Conservation (phyloP, 2,113 vertebrate species). For the Crotophaga sulcirostris region DNA sequence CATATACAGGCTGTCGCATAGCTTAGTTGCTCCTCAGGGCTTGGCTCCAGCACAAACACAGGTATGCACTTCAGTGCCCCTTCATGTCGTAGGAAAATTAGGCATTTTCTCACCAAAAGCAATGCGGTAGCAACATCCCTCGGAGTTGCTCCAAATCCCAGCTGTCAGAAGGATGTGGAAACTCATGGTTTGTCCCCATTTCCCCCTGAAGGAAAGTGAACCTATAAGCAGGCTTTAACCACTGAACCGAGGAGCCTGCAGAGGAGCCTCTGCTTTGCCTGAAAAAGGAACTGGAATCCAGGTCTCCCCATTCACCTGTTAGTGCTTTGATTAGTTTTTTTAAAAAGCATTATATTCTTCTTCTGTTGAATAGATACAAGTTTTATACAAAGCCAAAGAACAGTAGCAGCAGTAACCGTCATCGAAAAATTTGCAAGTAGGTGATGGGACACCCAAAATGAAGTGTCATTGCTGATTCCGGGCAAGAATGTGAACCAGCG, state of each 20-base stretch:
- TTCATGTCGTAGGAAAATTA: not conserved
- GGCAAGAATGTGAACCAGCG: not conserved
- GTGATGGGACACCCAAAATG: not conserved
- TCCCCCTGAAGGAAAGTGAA: not conserved
- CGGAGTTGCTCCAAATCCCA: not conserved
- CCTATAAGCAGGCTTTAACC: not conserved
- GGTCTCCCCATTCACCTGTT: not conserved
- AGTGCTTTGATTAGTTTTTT: not conserved
- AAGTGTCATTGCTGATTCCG: not conserved
- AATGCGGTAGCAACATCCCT: not conserved
- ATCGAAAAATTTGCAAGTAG: not conserved
- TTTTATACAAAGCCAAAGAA: not conserved
- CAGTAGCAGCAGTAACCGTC: not conserved
- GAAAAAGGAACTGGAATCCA: not conserved
- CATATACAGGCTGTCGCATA: fast-evolving
- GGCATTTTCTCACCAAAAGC: not conserved
- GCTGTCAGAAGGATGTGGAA: not conserved
- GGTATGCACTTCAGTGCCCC: not conserved
- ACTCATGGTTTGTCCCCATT: not conserved
- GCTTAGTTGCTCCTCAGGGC: fast-evolving
- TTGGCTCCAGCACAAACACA: not conserved
- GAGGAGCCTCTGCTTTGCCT: not conserved
- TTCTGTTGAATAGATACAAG: not conserved
- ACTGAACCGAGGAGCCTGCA: not conserved
- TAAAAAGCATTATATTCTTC: not conserved